phyloP scores from a whole-genome alignment of 2,797 vertebrate genomes.

The Hyperoplus lanceolatus region DNA sequence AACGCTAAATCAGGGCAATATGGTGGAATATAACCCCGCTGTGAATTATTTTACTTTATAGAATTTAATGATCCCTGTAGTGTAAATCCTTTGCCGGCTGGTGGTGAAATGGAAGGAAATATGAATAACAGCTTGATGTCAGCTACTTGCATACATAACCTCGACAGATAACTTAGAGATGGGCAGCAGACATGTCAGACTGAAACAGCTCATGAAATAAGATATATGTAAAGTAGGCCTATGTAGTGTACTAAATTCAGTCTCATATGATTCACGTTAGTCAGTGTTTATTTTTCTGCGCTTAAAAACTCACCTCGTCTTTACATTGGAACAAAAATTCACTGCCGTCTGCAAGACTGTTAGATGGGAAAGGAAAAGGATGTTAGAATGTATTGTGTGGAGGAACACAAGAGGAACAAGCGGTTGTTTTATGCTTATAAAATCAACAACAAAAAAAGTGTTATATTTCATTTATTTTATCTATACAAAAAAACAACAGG shows the following conservation, averaged over 20 bases:
- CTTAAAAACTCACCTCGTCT: slow-evolving; percentile 90
- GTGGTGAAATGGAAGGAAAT: background rate
- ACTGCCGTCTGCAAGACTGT: slow-evolving; percentile 92
- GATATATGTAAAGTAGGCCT: background rate
- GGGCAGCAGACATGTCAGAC: background rate
- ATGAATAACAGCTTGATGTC: background rate
- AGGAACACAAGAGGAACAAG: too few relatives aligned
- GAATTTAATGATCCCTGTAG: slow-evolving; percentile 6
- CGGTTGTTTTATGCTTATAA: background rate
- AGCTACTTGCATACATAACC: background rate
- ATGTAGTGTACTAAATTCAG: background rate
- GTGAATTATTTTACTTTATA: background rate
- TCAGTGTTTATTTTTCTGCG: background rate
- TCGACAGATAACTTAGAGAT: background rate
- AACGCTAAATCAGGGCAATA: slow-evolving; percentile 18
- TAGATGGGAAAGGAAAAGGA: slow-evolving; percentile 35
- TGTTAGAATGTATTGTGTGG: background rate
- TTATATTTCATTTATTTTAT: slow-evolving; percentile 8
- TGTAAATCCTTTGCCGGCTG: slow-evolving; percentile 2
- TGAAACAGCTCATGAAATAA: background rate
- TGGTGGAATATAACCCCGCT: background rate
- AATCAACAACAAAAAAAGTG: background rate
- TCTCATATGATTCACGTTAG: background rate
- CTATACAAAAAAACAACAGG: background rate
- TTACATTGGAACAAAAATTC: slow-evolving; percentile 99